Base-by-base conservation (phyloP, 2,113 vertebrate genomes). In the Sander vitreus region DNA sequence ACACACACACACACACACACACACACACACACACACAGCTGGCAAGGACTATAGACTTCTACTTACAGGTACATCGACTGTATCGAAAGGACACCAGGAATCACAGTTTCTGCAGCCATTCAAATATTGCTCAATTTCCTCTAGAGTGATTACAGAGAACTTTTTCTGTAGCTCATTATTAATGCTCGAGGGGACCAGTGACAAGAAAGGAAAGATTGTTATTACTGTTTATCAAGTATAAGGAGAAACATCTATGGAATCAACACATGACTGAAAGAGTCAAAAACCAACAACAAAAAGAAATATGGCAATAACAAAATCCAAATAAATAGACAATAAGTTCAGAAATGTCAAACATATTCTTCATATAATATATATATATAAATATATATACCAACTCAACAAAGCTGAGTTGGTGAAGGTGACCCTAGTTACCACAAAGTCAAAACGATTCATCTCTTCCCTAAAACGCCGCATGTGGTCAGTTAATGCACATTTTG, bases 91-190 rank as follows among this genome's bases (percentile, higher is more conserved):
- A 92, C 92, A 93, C 83, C 86, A 88, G 83, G 83, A 84, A 88
- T 95, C 94, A 94, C 94, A 94, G 94, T 95, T 93, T 95, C 81
- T 87, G 88, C 88, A 94, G 93, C 93, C 91, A 84, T 82, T 92
- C 80, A 54, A 87, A 88, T 96, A 95, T 95, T 95, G 93, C 94
- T 95, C 85, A 77, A 84, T 87, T 73, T 91, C 85, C 69, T 85
- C 65, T 65, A 57, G 78, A 86, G 76, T 84, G 84, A 86, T 90
- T 75, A 87, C 70, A 89, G 75, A 89, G 70, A 85, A 64, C 76
- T 84, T 47, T 45, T 71, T 78, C 71, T 79, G 77, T 80, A 67
- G 62, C 77, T 84, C 73, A 71, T 87, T 90, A 84, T 90, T 81
- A 67, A 83, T 73, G 60, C 73, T 85, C 57, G 7, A 86, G 59